Conservation (phyloP, 2,888 invertebrate species). For the Platycnemis pennipes region DNA sequence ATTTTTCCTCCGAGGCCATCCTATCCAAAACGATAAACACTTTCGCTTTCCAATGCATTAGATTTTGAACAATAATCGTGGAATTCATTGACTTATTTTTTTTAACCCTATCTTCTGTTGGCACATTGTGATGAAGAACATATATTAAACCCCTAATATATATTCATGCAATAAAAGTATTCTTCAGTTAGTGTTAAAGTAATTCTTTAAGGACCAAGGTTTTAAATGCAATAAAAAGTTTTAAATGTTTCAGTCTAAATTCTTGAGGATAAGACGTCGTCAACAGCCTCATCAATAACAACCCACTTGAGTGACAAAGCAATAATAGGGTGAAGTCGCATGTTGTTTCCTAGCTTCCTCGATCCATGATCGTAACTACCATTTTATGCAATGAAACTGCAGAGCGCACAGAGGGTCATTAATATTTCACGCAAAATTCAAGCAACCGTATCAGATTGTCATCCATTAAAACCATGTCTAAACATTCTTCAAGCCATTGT, state of each 20-base stretch:
- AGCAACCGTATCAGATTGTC: neutral
- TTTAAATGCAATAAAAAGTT: neutral
- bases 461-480: slow-evolving; percentile 4
- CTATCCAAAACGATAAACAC: too few relatives aligned
- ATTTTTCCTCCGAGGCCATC: too few relatives aligned
- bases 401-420: neutral
- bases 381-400: neutral
- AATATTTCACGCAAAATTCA: slow-evolving; percentile 29
- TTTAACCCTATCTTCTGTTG: too few relatives aligned
- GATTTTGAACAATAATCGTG: too few relatives aligned
- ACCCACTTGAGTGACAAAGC: neutral
- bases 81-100: too few relatives aligned
- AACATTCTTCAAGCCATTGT: slow-evolving; percentile 46
- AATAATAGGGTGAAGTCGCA: neutral
- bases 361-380: neutral
- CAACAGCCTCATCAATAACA: neutral
- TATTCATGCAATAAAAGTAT: too few relatives aligned
- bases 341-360: neutral
- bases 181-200: too few relatives aligned
- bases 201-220: too few relatives aligned
- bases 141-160: too few relatives aligned
- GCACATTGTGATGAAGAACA: too few relatives aligned
- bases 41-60: too few relatives aligned
- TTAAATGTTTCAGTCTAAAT: neutral
- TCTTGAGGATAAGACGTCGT: neutral